Conservation (phyloP, 2,888 invertebrate species). For the Xestia xanthographa region DNA sequence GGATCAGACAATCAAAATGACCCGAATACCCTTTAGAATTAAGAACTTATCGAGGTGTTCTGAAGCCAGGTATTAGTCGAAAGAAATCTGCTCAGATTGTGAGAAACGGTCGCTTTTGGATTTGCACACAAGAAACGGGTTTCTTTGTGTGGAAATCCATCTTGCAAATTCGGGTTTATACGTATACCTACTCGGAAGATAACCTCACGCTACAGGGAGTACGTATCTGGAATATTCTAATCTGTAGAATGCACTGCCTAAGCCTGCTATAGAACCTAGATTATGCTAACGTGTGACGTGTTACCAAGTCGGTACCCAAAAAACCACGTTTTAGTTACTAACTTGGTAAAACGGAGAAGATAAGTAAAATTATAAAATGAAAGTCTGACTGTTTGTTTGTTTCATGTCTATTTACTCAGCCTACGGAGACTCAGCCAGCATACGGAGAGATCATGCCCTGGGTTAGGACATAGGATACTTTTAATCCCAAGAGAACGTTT, state of each 20-base stretch:
- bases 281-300: neutral
- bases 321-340: neutral
- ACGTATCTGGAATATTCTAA: neutral
- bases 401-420: neutral
- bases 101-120: neutral
- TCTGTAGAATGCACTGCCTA: slow-evolving; percentile 1
- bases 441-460: neutral
- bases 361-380: neutral
- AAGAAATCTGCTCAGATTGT: neutral
- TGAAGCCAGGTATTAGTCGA: neutral
- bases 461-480: neutral
- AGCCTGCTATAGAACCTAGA: neutral
- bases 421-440: too few species aligned
- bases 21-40: neutral
- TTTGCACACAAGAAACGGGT: neutral
- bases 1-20: neutral
- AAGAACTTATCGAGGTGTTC: neutral
- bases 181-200: slow-evolving; percentile 1
- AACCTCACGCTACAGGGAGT: neutral
- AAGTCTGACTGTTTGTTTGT: neutral
- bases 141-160: neutral
- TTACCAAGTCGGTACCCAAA: neutral
- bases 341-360: too few species aligned
- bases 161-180: neutral
- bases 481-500: neutral